Base-by-base conservation (phyloP, 2,797 vertebrate genomes). In the Denticeps clupeoides region DNA sequence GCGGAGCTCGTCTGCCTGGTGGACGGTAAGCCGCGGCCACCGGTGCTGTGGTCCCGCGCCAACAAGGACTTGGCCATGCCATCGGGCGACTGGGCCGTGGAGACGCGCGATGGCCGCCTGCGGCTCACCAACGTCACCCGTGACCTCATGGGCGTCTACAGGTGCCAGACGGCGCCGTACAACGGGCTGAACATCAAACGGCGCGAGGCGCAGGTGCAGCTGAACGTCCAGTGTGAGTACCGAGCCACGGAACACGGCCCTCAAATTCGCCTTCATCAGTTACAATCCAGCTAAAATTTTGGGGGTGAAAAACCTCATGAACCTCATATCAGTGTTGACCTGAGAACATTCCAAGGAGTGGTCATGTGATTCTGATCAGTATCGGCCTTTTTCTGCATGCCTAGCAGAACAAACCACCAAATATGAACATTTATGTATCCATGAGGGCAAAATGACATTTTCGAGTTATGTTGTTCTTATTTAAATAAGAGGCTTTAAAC, bases 131-230 rank as follows among this genome's bases (percentile, higher is more conserved):
- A 85, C 0, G 85, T 95, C 61, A 90, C 78, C 47, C 77, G 91
- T 12, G 90, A 97, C 66, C 87, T 92, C 88, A 89, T 82, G 1
- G 94, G 94, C 4, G 51, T 72, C 2, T 97, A 96, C 66, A 89
- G 90, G 44, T 99, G 94, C 69, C 93, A 95, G 71, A 97, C 93
- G 0, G 93, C 93, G 11, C 86, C 88, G 2, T 97, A 93, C 75
- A 99, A 99, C 1, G 93, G 93, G 40, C 91, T 99, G 16, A 99
- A 97, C 81, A 91, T 99, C 68, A 89, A 91, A 45, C 78, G 89
- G 9, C 81, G 93, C 2, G 88, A 94, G 64, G 82, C 85, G 3
- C 75, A 87, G 59, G 88, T 97, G 68, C 90, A 94, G 50, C 89
- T 99, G 58, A 92, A 83, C 1, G 90, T 99, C 51, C 90, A 90